phyloP scores from a whole-genome alignment of 92 coral and sea anemone species.

The Siderastrea siderea region DNA sequence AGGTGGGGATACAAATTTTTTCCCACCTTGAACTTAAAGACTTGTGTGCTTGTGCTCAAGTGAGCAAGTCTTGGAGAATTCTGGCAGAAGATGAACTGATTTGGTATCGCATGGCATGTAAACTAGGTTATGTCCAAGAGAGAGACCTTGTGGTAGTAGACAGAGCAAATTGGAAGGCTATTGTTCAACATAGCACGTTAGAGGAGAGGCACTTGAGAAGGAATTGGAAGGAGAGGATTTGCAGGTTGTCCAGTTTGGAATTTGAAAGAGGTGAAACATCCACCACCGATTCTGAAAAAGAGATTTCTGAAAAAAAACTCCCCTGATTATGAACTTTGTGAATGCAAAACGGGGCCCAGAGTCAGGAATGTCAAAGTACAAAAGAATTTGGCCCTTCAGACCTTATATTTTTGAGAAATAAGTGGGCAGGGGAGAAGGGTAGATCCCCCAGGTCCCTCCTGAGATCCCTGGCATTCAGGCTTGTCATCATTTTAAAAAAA shows the following conservation, averaged over 20 bases:
- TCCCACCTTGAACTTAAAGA: slow-evolving; percentile 73
- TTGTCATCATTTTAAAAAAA: no score
- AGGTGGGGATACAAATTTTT: slow-evolving; percentile 88
- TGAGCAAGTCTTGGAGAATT: slow-evolving; percentile 85
- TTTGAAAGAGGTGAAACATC: slow-evolving; percentile 88
- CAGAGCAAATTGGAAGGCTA: slow-evolving; percentile 77
- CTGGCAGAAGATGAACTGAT: slow-evolving; percentile 91
- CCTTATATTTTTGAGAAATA: no score
- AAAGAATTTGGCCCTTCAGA: no score
- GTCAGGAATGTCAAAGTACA: no score
- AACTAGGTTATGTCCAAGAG: slow-evolving; percentile 61
- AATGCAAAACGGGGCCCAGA: no score
- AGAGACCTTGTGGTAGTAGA: slow-evolving; percentile 37
- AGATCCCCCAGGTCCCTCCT: no score
- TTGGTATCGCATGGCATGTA: slow-evolving; percentile 80
- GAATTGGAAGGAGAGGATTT: slow-evolving; percentile 96
- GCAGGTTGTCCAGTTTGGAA: slow-evolving; percentile 80
- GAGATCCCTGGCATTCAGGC: no score
- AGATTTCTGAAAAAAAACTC: no score
- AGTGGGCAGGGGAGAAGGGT: no score
- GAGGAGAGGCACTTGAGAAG: slow-evolving; percentile 64
- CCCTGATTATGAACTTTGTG: no score
- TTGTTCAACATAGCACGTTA: slow-evolving; percentile 66
- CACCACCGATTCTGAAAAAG: not conserved
- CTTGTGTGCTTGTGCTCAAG: slow-evolving; percentile 86